Percentiles rank a stretch among this genome's conserved stretches.
Evolutionary conservation across 1,140 invertebrate species (phyloP).

Genomic region (Papilio dardanus): DNA sequence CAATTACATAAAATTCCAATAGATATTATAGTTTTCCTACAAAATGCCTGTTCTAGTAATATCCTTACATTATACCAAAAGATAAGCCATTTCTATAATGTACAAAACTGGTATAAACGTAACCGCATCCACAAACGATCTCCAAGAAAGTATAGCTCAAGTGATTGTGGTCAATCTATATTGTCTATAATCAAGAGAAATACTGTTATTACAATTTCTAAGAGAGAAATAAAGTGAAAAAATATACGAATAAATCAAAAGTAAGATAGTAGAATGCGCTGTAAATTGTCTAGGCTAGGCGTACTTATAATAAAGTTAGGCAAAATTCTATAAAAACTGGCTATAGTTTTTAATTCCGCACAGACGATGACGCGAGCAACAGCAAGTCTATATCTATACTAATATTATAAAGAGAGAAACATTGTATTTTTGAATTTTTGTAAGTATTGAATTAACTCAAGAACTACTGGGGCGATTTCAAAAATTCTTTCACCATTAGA

Average conservation of each 20-base stretch:
- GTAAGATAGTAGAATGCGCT: neutral
- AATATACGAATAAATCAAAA: neutral
- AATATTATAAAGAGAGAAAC: too few species aligned
- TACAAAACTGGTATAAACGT: neutral
- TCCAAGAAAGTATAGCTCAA: neutral
- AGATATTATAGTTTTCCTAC: constrained; percentile 2
- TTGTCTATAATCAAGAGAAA: neutral
- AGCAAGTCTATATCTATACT: too few species aligned
- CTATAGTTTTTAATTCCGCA: too few species aligned
- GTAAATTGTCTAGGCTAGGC: too few species aligned
- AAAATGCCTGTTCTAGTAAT: neutral
- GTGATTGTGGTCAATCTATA: neutral
- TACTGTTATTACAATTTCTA: neutral
- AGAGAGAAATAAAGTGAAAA: neutral
- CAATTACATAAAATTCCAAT: neutral
- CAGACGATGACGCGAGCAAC: too few species aligned
- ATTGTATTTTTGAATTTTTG: too few species aligned
- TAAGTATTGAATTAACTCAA: too few species aligned
- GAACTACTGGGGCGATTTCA: too few species aligned
- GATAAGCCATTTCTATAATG: neutral
- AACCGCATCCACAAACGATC: neutral
- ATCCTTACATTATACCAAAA: neutral
- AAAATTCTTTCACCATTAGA: too few species aligned
- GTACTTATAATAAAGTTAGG: too few species aligned
- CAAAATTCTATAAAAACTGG: too few species aligned